Percentiles rank a stretch among this genome's conserved stretches.
Evolutionary conservation across 2,888 invertebrate species (phyloP).

Genomic region (Drosophila phalerata): DNA sequence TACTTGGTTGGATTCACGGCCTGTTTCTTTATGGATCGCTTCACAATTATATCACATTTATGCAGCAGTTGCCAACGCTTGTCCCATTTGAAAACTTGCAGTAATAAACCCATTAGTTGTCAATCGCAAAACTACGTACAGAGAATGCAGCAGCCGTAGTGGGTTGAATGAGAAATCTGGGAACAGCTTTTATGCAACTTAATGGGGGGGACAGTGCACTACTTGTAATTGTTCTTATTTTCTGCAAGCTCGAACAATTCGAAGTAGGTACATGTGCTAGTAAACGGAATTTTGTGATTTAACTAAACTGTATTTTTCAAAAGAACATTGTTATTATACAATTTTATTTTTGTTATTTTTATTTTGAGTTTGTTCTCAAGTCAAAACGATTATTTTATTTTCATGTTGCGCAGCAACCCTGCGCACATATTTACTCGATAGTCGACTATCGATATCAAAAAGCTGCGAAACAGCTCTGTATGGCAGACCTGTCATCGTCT

Average conservation of each 20-base stretch:
- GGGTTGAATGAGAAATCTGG: slow-evolving; percentile 26
- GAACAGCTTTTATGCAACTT: slow-evolving; percentile 65
- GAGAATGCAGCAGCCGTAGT: slow-evolving; percentile 45
- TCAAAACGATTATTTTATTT: slow-evolving; percentile 26
- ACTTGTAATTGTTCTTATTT: slow-evolving; percentile 23
- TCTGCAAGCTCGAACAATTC: slow-evolving; percentile 19
- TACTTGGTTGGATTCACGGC: slow-evolving; percentile 69
- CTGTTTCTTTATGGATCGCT: slow-evolving; percentile 72
- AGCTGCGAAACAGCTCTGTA: slow-evolving; percentile 40
- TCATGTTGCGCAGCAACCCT: slow-evolving; percentile 38
- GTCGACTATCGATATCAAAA: slow-evolving; percentile 39
- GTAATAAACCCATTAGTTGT: slow-evolving; percentile 71
- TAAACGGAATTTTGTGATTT: slow-evolving; percentile 51
- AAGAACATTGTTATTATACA: slow-evolving; percentile 46
- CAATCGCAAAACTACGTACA: slow-evolving; percentile 27
- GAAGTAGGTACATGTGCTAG: slow-evolving; percentile 48
- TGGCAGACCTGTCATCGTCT: slow-evolving; percentile 61
- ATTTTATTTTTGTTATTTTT: slow-evolving; percentile 41
- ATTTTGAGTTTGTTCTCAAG: slow-evolving; percentile 47
- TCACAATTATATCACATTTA: slow-evolving; percentile 67
- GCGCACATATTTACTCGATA: slow-evolving; percentile 8
- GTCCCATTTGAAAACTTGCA: slow-evolving; percentile 69
- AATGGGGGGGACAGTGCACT: slow-evolving; percentile 31
- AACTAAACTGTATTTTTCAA: slow-evolving; percentile 19
- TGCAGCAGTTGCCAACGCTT: slow-evolving; percentile 59